A percentile compares a stretch with the other conserved stretches of the same genome.
These are phyloP conservation scores for Drosophila greeni DNA, from an alignment of 2,888 invertebrate species.

Conservation along the genomic window DNA sequence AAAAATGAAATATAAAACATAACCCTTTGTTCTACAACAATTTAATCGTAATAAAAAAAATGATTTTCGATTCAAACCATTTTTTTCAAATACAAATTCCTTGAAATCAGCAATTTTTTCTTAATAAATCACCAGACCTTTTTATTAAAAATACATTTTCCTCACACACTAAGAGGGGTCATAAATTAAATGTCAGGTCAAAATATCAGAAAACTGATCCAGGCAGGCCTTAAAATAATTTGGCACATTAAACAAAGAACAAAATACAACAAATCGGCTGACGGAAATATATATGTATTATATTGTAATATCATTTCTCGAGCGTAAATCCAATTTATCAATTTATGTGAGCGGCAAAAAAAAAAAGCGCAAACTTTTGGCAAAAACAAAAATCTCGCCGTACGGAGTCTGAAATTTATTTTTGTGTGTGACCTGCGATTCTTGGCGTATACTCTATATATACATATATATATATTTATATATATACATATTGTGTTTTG, in stretches of 20 bases:
- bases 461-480: conserved; percentile 28
- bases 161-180: conserved; percentile 44
- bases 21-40: neutral
- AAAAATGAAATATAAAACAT: neutral
- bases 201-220: conserved; percentile 24
- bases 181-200: conserved; percentile 48
- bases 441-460: too few relatives aligned
- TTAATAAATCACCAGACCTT: conserved; percentile 6
- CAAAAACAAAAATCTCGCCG: conserved; percentile 33
- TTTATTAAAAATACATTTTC: conserved; percentile 12
- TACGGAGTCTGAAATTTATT: conserved; percentile 41
- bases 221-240: conserved; percentile 35
- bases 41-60: neutral
- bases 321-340: conserved; percentile 76
- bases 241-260: conserved; percentile 24
- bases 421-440: conserved; percentile 29
- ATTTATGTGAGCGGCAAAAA: conserved; percentile 56
- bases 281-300: conserved; percentile 60
- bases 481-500: conserved; percentile 62
- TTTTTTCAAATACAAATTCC: neutral
- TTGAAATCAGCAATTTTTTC: conserved; percentile 17
- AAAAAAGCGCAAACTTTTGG: conserved; percentile 38
- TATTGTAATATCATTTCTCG: conserved; percentile 73
- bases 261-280: conserved; percentile 51
- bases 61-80: neutral